Evolutionary conservation across 2,888 invertebrate genomes (phyloP).

Genomic region (Sinopyrophorus schimmeli): DNA sequence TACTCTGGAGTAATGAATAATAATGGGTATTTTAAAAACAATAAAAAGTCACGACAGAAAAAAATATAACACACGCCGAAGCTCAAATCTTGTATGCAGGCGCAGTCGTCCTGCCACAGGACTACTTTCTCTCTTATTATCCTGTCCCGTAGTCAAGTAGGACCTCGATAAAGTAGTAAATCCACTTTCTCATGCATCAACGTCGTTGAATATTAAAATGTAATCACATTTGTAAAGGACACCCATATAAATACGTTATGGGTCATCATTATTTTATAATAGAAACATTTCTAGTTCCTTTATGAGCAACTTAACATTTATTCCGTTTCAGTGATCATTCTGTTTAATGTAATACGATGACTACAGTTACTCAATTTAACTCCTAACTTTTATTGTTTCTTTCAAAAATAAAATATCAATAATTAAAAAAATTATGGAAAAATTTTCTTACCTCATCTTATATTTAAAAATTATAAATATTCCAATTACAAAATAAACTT

Average conservation of each 20-base stretch:
- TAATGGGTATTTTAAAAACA: slow-evolving; percentile 45
- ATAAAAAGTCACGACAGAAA: slow-evolving; percentile 39
- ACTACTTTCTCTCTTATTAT: slow-evolving; percentile 37
- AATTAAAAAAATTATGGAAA: no score
- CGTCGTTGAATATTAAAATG: slow-evolving; percentile 52
- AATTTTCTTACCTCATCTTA: no score
- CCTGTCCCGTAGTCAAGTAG: slow-evolving; percentile 34
- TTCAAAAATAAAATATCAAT: no score
- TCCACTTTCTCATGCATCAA: slow-evolving; percentile 45
- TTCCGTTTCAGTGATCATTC: no score
- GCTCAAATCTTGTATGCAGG: slow-evolving; percentile 41
- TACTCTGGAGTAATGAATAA: slow-evolving; percentile 39
- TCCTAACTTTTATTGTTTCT: no score
- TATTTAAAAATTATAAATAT: no score
- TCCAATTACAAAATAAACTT: no score
- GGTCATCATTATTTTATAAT: slow-evolving; percentile 41
- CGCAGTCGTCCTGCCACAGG: slow-evolving; percentile 33
- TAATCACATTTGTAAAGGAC: slow-evolving; percentile 53
- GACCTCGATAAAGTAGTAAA: slow-evolving; percentile 45
- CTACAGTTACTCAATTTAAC: no score
- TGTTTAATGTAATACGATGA: neutral
- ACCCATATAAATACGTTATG: slow-evolving; percentile 41
- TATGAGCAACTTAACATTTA: slow-evolving; percentile 7
- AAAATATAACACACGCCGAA: slow-evolving; percentile 39
- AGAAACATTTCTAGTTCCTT: slow-evolving; percentile 36